Base-by-base conservation (phyloP, 2,888 invertebrate genomes). In the Eupeodes luniger region DNA sequence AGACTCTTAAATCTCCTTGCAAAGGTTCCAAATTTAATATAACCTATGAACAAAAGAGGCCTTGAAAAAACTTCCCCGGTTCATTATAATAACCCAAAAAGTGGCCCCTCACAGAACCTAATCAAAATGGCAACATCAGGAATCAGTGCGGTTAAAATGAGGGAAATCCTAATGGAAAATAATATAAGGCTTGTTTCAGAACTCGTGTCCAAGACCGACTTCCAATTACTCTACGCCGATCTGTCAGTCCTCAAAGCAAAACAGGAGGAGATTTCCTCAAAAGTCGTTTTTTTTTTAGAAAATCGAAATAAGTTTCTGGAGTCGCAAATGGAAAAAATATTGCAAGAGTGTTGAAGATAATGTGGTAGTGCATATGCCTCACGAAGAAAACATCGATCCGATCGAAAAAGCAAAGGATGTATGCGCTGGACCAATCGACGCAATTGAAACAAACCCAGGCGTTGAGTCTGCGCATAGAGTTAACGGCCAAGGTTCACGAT, bases 41-140 rank as follows among this genome's bases (percentile, higher is more conserved):
- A 27, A 64, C 59, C 49, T 59, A 72, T 47, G 72, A 72, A 72
- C 27, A 72, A 72, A 19, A 19, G 19, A 19, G 19, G 19, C 1
- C 19, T 19, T 19, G 19, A 19, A 19, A 19, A 19, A 19, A 19
- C 19, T 19, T 19, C 27, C 47, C 47, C 72, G 5, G 47, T 44
- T n/a, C 47, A 53, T 36, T 44, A 34, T 27, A 72, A 44, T 34
- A 72, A 47, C 5, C 27, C 47, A n/a, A 59, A 72, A 72, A 27
- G 59, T 14, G 47, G 57, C 19, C 44, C 44, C 11, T 57, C 70
- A 40, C 44, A 72, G 47, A 19, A 47, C 10, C 57, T 55, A 16
- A 57, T 72, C 44, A 14, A 72, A 57, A 72, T 72, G 44, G 14
- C 70, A 57, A 19, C 70, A 19, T 4, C 53, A 53, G 51, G 51